A percentile compares a stretch with the other conserved stretches of the same genome.
phyloP scores from a whole-genome alignment of 1,140 invertebrate species.

The Drosophila orena region DNA sequence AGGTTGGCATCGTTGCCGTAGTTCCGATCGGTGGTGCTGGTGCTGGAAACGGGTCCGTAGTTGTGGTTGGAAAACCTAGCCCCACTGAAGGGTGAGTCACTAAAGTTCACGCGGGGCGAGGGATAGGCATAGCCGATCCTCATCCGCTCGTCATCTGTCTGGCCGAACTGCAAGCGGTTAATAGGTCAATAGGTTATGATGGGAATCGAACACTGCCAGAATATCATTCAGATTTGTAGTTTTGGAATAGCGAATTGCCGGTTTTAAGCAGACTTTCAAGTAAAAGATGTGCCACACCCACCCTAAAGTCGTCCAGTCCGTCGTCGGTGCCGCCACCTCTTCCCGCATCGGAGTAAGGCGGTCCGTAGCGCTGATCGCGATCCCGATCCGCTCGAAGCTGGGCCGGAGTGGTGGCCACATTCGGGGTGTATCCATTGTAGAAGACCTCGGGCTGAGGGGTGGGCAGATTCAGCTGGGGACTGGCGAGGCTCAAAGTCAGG shows the following conservation, averaged over 20 bases:
- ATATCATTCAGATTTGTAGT: not conserved
- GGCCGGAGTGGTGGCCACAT: conserved; percentile 69
- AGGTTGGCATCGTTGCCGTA: conserved; percentile 43
- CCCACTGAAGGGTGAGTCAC: conserved; percentile 75
- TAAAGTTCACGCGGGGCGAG: conserved; percentile 61
- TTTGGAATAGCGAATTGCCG: no score
- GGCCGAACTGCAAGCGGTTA: conserved; percentile 69
- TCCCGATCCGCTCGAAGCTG: conserved; percentile 69
- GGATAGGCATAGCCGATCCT: conserved; percentile 73
- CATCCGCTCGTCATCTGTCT: conserved; percentile 79
- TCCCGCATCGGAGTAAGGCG: conserved; percentile 70
- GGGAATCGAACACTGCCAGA: not conserved
- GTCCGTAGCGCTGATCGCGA: conserved; percentile 77
- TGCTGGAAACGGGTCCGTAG: conserved; percentile 54
- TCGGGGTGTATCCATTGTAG: conserved; percentile 77
- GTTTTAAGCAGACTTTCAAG: not conserved
- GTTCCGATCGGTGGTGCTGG: conserved; percentile 59
- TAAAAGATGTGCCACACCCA: conserved; percentile 37
- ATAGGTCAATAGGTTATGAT: not conserved
- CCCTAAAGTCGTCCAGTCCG: conserved; percentile 77
- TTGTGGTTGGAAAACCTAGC: conserved; percentile 71
- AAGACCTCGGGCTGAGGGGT: conserved; percentile 78
- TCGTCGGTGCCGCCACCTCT: conserved; percentile 54
- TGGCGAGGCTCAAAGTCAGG: conserved; percentile 26
- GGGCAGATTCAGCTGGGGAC: conserved; percentile 86